These are phyloP conservation scores for Macaria liturata DNA, from an alignment of 2,888 invertebrate species.

Conservation along the genomic window DNA sequence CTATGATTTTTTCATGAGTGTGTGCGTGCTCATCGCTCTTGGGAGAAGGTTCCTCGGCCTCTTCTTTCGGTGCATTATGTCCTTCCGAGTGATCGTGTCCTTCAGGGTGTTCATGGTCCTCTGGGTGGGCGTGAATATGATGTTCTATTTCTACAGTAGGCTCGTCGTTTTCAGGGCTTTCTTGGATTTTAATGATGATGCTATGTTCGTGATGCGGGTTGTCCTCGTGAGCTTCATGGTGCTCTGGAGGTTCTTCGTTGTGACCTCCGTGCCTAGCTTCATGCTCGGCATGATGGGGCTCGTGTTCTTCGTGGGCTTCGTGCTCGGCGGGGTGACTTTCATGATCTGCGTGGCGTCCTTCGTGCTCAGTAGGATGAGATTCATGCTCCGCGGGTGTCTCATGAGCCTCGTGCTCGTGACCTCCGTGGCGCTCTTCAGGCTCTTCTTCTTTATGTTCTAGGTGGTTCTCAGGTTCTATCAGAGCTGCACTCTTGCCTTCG, in stretches of 20 bases:
- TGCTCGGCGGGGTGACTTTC: background rate
- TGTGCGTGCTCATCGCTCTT: constrained; percentile 19
- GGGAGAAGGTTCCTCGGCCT: background rate
- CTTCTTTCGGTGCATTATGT: background rate
- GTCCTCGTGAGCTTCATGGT: constrained; percentile 1
- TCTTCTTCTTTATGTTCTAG: constrained; percentile 17
- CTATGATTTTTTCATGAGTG: constrained; percentile 15
- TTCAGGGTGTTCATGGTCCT: constrained; percentile 22
- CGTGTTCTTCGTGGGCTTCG: background rate
- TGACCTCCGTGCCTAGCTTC: constrained; percentile 9
- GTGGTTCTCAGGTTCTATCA: constrained; percentile 35
- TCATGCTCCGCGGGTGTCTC: background rate
- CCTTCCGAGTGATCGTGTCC: constrained; percentile 15
- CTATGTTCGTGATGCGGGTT: constrained; percentile 7
- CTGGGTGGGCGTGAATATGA: background rate
- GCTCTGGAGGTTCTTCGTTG: constrained; percentile 2
- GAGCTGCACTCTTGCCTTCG: constrained; percentile 53
- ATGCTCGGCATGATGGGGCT: background rate
- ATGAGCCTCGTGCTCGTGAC: constrained; percentile 1
- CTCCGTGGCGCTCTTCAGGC: constrained; percentile 10
- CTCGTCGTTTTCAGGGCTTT: constrained; percentile 1
- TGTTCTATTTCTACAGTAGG: constrained; percentile 1
- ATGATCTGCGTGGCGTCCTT: background rate
- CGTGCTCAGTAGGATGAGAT: background rate
- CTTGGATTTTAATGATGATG: background rate